phyloP scores from a whole-genome alignment of 2,888 invertebrate species.

The Phengaris alcon region DNA sequence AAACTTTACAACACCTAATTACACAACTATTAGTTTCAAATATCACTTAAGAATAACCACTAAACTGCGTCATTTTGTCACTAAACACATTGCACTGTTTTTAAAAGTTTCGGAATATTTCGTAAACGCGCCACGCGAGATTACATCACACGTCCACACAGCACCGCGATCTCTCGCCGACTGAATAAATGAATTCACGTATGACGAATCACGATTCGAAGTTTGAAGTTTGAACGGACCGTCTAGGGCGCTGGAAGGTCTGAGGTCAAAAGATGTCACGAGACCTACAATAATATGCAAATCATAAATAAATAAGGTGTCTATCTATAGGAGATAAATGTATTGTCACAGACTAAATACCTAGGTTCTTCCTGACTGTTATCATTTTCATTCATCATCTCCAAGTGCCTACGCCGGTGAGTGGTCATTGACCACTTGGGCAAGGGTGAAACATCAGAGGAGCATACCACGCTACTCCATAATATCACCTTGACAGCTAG shows the following conservation, averaged over 20 bases:
- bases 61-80: conserved; percentile 53
- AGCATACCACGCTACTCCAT: too few species aligned
- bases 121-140: conserved; percentile 46
- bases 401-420: too few species aligned
- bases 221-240: conserved; percentile 32
- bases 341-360: too few species aligned
- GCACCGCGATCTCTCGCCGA: conserved; percentile 56
- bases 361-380: too few species aligned
- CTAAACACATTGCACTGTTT: conserved; percentile 52
- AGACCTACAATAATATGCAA: too few species aligned
- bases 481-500: too few species aligned
- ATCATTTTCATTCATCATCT: too few species aligned
- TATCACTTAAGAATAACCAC: conserved; percentile 56
- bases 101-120: conserved; percentile 44
- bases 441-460: too few species aligned
- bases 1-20: conserved; percentile 40
- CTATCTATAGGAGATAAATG: too few species aligned
- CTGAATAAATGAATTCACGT: conserved; percentile 45
- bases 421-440: too few species aligned
- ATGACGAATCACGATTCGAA: conserved; percentile 38
- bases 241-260: not conserved
- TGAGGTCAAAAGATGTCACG: too few species aligned
- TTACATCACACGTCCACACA: conserved; percentile 39
- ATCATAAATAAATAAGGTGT: too few species aligned
- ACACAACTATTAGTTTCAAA: conserved; percentile 39